Conservation (phyloP, 30 jellyfish, hydroid and myxozoan species). For the Aurelia sp. region DNA sequence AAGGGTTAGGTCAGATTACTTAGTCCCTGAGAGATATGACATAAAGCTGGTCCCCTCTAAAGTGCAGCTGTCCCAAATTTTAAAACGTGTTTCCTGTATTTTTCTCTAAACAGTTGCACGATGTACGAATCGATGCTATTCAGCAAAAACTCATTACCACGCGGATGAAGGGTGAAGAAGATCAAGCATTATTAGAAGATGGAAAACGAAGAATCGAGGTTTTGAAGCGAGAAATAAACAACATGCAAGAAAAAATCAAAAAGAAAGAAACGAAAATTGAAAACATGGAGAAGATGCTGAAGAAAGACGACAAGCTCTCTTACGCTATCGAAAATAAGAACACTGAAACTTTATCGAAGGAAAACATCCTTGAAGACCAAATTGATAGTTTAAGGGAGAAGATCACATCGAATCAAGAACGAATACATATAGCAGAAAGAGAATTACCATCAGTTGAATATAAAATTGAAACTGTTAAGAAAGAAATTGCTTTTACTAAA, state of each 20-base stretch:
- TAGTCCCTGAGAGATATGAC: too few relatives aligned
- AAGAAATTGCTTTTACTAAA: slow-evolving; percentile 5
- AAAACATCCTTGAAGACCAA: slow-evolving; percentile 29
- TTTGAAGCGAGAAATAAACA: slow-evolving; percentile 6
- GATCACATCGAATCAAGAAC: slow-evolving; percentile 1
- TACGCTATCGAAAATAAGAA: neutral
- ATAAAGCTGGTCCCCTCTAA: too few relatives aligned
- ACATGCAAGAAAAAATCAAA: neutral
- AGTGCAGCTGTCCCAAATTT: too few relatives aligned
- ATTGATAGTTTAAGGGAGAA: slow-evolving; percentile 32
- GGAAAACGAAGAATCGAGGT: slow-evolving; percentile 34
- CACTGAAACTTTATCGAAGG: neutral
- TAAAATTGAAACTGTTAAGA: slow-evolving; percentile 19
- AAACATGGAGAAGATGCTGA: slow-evolving; percentile 6
- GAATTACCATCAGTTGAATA: slow-evolving; percentile 32
- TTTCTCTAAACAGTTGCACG: slow-evolving; percentile 15
- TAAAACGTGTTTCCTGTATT: too few relatives aligned
- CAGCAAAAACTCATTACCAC: slow-evolving; percentile 9
- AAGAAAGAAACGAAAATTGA: neutral
- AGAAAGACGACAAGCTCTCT: neutral
- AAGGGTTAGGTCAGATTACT: too few relatives aligned
- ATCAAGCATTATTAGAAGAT: slow-evolving; percentile 27
- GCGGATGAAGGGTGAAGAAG: slow-evolving; percentile 10
- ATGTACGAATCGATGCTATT: slow-evolving; percentile 7
- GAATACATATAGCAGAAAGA: slow-evolving; percentile 35